Evolutionary conservation across 2,797 vertebrate species (phyloP), one percentile per base, ranked within the genome.

Genomic region (Cossypha dichroa): DNA sequence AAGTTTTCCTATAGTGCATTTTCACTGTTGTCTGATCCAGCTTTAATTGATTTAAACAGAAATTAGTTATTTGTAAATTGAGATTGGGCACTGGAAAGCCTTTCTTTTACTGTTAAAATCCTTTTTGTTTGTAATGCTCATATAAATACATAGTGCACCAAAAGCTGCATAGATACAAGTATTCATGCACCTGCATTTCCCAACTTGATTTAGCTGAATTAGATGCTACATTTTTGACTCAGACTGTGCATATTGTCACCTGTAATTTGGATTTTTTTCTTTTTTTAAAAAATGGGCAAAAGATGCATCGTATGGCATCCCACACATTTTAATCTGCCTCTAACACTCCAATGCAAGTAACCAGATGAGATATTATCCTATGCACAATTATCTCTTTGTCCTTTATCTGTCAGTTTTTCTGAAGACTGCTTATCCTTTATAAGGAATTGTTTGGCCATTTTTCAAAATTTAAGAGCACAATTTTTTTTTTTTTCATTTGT

Each of bases 371-470:
- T 68, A 13, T 3, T 78, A 28, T 74, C 38, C 64, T 92, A 25
- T 14, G 31, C 33, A 80, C 33, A 28, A 19, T 51, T 85, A 64
- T 41, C 63, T 84, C 49, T 52, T 84, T 77, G 21, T 81, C 17
- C 52, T 78, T 94, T 67, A 69, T 75, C 79, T 89, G 55, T 52
- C 49, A 28, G 26, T 63, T 60, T 85, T 74, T 58, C 5, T 89
- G 56, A 96, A 84, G 46, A 64, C 80, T 60, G 23, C 73, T 86
- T 82, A 91, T 68, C 33, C 56, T 94, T 90, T 73, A 45, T 45
- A 38, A 59, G 31, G 22, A 45, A 46, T 67, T 88, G 43, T 4
- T 68, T 72, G 36, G 9, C 48, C 20, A 13, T 72, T 91, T 93
- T 83, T 87, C 33, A 46, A 7, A 73, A 66, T 72, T 55, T 64